phyloP scores from a whole-genome alignment of 2,113 vertebrate species.

The Notarius lentiginosus region DNA sequence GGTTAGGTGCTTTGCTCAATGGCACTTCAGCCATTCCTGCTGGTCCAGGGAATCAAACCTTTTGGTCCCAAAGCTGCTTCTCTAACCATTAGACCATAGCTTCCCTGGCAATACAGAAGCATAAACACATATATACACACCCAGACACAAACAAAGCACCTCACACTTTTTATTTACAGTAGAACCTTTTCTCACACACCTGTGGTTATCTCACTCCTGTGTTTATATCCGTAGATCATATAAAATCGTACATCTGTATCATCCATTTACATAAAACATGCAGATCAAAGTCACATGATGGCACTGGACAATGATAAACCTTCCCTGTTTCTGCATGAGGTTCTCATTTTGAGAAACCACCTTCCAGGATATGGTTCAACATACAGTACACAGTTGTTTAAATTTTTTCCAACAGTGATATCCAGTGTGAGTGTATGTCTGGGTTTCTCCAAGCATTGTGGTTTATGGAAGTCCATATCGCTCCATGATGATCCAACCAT shows the following conservation, averaged over 20 bases:
- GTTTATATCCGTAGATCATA: conserved; percentile 3
- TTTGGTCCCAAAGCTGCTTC: no score
- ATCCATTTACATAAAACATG: conserved; percentile 43
- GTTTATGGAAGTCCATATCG: not conserved
- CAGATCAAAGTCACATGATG: conserved; percentile 26
- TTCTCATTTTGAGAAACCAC: conserved; percentile 11
- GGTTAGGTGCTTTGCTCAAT: no score
- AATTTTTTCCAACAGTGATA: not conserved
- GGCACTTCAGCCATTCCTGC: no score
- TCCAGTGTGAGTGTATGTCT: not conserved
- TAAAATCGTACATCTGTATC: not conserved
- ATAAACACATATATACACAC: not conserved
- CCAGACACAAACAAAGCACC: not conserved
- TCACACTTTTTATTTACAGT: conserved; percentile 8
- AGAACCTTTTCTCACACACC: conserved; percentile 7
- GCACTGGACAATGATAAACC: conserved; percentile 38
- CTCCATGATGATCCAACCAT: not conserved
- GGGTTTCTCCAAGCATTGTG: not conserved
- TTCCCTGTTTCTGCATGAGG: conserved; percentile 13
- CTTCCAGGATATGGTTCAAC: not conserved
- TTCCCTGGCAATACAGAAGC: not conserved
- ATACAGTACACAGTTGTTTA: not conserved
- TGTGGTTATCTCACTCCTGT: conserved; percentile 2
- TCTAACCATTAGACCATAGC: no score
- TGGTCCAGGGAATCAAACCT: no score